Evolutionary conservation across 2,797 vertebrate species (phyloP).

Genomic region (Craterocephalus amniculus): DNA sequence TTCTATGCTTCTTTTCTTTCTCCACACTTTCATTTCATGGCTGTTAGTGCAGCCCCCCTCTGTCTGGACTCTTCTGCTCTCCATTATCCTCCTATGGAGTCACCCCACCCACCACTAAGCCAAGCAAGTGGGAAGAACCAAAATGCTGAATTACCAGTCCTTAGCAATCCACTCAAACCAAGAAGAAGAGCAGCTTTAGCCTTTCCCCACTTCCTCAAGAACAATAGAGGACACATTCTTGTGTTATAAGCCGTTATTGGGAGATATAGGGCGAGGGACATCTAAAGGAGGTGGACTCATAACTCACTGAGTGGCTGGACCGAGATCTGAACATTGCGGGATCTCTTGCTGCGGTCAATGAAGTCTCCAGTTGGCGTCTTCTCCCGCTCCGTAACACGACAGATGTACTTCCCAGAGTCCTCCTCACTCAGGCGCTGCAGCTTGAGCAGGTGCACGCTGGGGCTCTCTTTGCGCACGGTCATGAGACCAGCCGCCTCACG

Average conservation of each 20-base stretch:
- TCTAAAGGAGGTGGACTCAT: slow-evolving; percentile 13
- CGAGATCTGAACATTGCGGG: slow-evolving; percentile 94
- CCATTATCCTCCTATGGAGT: slow-evolving; percentile 72
- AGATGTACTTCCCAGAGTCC: slow-evolving; percentile 96
- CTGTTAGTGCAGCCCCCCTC: slow-evolving; percentile 75
- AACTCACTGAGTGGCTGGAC: slow-evolving; percentile 93
- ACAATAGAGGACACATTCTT: slow-evolving; percentile 52
- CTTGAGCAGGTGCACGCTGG: slow-evolving; percentile 90
- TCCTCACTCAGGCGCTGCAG: slow-evolving; percentile 90
- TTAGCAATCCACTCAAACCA: slow-evolving; percentile 73
- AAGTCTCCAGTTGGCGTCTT: slow-evolving; percentile 93
- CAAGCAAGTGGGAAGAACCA: slow-evolving; percentile 67
- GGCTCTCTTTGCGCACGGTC: slow-evolving; percentile 90
- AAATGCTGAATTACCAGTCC: slow-evolving; percentile 72
- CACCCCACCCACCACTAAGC: slow-evolving; percentile 33
- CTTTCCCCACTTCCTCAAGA: slow-evolving; percentile 58
- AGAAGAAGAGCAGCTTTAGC: slow-evolving; percentile 69
- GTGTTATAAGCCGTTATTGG: slow-evolving; percentile 48
- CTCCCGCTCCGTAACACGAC: slow-evolving; percentile 94
- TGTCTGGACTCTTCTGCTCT: slow-evolving; percentile 62
- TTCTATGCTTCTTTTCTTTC: slow-evolving; percentile 69
- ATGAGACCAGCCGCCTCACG: slow-evolving; percentile 91
- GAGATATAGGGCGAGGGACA: slow-evolving; percentile 6
- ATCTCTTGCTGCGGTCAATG: slow-evolving; percentile 95
- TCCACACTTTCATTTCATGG: slow-evolving; percentile 78